A percentile compares a stretch with the other conserved stretches of the same genome.
phyloP scores from a whole-genome alignment of 2,113 vertebrate genomes.

The Sinocyclocheilus rhinocerous region DNA sequence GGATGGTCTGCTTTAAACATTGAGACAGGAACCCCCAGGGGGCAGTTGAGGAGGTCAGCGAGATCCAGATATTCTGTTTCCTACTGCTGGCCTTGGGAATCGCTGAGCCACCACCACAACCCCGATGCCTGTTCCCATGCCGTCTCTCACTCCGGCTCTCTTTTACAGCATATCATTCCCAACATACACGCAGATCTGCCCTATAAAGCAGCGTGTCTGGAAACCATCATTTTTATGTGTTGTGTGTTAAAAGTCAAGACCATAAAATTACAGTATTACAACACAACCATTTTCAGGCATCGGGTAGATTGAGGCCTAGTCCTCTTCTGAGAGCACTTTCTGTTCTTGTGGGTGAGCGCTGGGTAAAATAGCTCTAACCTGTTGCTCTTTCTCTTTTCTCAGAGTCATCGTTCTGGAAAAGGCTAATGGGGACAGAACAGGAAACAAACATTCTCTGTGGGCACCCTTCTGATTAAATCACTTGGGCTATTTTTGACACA shows the following conservation, averaged over 20 bases:
- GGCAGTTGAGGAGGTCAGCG: slow-evolving; percentile 75
- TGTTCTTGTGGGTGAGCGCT: background rate
- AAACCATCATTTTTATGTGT: slow-evolving; percentile 59
- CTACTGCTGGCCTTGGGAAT: slow-evolving; percentile 81
- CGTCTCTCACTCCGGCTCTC: slow-evolving; percentile 50
- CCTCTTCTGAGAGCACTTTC: background rate
- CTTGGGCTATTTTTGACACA: slow-evolving; percentile 46
- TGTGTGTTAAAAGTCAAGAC: slow-evolving; percentile 51
- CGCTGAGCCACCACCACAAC: slow-evolving; percentile 74
- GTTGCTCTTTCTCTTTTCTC: slow-evolving; percentile 35
- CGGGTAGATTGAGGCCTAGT: slow-evolving; percentile 5
- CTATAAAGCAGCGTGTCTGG: slow-evolving; percentile 63
- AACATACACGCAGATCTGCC: slow-evolving; percentile 48
- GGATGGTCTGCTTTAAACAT: slow-evolving; percentile 81
- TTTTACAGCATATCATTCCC: slow-evolving; percentile 43
- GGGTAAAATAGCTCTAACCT: background rate
- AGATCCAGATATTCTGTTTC: slow-evolving; percentile 80
- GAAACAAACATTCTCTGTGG: slow-evolving; percentile 37
- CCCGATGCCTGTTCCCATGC: slow-evolving; percentile 72
- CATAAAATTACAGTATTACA: slow-evolving; percentile 45
- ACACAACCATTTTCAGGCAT: slow-evolving; percentile 49
- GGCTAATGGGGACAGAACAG: slow-evolving; percentile 42
- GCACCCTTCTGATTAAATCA: slow-evolving; percentile 45
- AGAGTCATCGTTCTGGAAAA: slow-evolving; percentile 33
- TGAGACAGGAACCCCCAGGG: slow-evolving; percentile 76